These are phyloP conservation scores for Nylanderia fulva DNA, from an alignment of 1,140 invertebrate species.

Conservation along the genomic window DNA sequence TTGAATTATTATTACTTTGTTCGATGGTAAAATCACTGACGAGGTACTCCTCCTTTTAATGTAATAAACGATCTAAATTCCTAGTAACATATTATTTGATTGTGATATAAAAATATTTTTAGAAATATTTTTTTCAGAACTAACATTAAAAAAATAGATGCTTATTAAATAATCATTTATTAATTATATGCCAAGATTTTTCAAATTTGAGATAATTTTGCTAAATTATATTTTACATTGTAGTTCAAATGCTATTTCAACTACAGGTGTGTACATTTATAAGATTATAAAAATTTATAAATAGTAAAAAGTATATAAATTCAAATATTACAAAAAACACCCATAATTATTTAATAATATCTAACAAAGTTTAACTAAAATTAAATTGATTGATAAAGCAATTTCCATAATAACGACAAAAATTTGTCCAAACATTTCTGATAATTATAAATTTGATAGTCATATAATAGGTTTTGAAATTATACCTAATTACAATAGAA, in stretches of 20 bases:
- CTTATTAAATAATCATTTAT: background rate
- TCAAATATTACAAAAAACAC: background rate
- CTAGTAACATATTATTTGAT: background rate
- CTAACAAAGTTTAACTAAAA: background rate
- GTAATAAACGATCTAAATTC: background rate
- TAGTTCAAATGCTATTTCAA: background rate
- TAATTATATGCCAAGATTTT: constrained; percentile 1
- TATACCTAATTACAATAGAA: background rate
- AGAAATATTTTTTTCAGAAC: background rate
- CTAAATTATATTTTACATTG: background rate
- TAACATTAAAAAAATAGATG: background rate
- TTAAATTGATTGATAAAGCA: background rate
- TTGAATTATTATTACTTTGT: too few species aligned
- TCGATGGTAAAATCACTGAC: too few species aligned
- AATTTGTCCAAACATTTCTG: background rate
- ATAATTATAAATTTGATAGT: constrained; percentile 16
- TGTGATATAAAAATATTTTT: background rate
- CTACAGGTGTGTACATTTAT: background rate
- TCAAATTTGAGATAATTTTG: background rate
- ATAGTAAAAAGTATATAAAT: constrained; percentile 17
- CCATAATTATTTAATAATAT: background rate
- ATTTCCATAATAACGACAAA: background rate
- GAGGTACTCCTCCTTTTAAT: background rate
- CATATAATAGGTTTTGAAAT: background rate
- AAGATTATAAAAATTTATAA: background rate